phyloP scores from a whole-genome alignment of 1,140 invertebrate species.

The Magallana gigas region DNA sequence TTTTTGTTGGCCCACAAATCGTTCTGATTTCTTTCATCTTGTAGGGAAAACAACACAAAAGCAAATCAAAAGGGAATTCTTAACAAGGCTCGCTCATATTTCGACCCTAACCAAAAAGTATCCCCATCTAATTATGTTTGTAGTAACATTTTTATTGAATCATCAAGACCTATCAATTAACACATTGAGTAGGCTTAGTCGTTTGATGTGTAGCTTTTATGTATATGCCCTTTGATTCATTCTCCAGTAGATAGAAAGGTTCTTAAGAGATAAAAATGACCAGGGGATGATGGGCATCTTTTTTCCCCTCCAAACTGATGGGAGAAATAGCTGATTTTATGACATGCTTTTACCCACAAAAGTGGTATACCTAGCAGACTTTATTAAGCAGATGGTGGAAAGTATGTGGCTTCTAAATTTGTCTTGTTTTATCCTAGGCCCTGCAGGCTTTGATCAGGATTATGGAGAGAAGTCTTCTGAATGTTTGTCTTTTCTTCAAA shows the following conservation, averaged over 20 bases:
- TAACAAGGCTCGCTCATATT: constrained; percentile 19
- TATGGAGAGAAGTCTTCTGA: neutral
- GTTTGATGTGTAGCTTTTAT: constrained; percentile 35
- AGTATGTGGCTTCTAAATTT: constrained; percentile 30
- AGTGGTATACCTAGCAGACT: constrained; percentile 15
- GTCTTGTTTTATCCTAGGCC: neutral
- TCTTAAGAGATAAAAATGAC: constrained; percentile 2
- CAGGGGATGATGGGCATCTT: neutral
- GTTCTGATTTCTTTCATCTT: constrained; percentile 33
- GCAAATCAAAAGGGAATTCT: constrained; percentile 35
- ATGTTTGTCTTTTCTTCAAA: constrained; percentile 4
- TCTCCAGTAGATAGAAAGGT: constrained; percentile 20
- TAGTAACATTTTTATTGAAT: constrained; percentile 36
- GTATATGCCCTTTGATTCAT: neutral
- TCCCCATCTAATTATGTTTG: constrained; percentile 23
- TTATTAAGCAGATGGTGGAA: constrained; percentile 10
- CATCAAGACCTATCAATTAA: constrained; percentile 27
- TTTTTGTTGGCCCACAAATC: constrained; percentile 32
- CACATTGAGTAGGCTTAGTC: constrained; percentile 19
- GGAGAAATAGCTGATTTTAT: neutral
- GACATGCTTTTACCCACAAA: neutral
- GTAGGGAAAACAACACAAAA: constrained; percentile 23
- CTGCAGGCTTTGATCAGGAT: neutral
- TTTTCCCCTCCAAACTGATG: neutral
- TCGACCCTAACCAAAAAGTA: constrained; percentile 16